Conservation (phyloP, 2,113 vertebrate species). For the Camelus dromedarius region DNA sequence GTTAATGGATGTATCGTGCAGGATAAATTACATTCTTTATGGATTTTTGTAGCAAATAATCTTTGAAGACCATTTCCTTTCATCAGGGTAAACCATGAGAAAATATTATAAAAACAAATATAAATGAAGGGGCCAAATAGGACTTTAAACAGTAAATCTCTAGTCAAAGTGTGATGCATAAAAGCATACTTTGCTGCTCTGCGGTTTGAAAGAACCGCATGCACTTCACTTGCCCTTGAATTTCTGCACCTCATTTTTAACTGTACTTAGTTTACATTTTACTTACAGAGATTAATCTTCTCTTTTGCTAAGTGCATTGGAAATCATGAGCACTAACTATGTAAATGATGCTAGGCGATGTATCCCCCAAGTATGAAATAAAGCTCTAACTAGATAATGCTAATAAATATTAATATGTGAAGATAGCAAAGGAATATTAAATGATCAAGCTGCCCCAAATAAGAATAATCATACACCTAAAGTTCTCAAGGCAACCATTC, state of each 20-base stretch:
- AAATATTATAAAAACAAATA: constrained; percentile 37
- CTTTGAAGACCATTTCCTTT: constrained; percentile 62
- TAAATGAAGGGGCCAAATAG: background rate
- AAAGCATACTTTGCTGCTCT: constrained; percentile 25
- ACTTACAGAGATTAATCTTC: constrained; percentile 80
- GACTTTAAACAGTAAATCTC: constrained; percentile 25
- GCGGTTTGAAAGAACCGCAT: background rate
- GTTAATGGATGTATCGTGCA: constrained; percentile 44
- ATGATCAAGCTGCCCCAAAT: constrained; percentile 77
- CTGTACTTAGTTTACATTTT: constrained; percentile 75
- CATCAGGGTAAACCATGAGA: constrained; percentile 19
- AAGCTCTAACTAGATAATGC: constrained; percentile 81
- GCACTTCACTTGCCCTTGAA: constrained; percentile 75
- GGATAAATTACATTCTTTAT: constrained; percentile 59
- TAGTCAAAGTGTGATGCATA: background rate
- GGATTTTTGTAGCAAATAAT: constrained; percentile 67
- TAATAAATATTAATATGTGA: constrained; percentile 84
- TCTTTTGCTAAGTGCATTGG: constrained; percentile 76
- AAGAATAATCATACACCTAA: constrained; percentile 75
- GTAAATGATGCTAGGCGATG: constrained; percentile 80
- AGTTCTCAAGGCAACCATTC: constrained; percentile 62
- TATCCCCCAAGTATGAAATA: constrained; percentile 82
- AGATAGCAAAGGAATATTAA: constrained; percentile 76
- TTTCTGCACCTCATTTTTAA: constrained; percentile 65
- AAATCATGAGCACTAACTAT: constrained; percentile 79